These are phyloP conservation scores for Drosophila leontia DNA, from an alignment of 1,140 invertebrate genomes.

Conservation along the genomic window DNA sequence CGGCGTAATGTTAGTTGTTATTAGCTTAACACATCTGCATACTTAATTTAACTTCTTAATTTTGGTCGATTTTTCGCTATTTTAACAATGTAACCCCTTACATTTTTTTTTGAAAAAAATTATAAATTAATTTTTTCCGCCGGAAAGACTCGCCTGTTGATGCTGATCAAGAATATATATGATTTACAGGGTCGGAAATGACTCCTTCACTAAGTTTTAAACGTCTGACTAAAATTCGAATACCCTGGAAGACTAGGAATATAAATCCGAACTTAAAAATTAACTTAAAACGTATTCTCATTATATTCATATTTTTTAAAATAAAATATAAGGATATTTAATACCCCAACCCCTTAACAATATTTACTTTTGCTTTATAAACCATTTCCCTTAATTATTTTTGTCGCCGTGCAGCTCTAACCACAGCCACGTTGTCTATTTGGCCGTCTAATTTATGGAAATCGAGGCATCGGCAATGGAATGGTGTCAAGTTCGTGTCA, in stretches of 20 bases:
- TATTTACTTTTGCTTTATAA: too few relatives aligned
- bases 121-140: too few relatives aligned
- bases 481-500: conserved; percentile 80
- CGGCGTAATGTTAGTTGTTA: too few relatives aligned
- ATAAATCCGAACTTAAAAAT: background rate
- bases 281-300: background rate
- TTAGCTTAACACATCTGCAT: too few relatives aligned
- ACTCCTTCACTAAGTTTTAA: too few relatives aligned
- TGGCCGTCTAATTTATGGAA: conserved; percentile 61
- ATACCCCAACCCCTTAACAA: background rate
- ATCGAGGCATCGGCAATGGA: conserved; percentile 48
- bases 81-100: too few relatives aligned
- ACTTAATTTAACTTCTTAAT: too few relatives aligned
- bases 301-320: background rate
- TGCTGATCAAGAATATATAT: background rate
- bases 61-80: too few relatives aligned
- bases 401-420: conserved; percentile 3
- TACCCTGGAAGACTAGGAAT: too few relatives aligned
- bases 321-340: background rate
- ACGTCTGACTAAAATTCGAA: too few relatives aligned
- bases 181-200: too few relatives aligned
- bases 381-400: background rate
- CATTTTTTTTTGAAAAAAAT: too few relatives aligned
- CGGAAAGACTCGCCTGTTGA: background rate
- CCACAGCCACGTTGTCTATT: conserved; percentile 45